Evolutionary conservation across 1,140 invertebrate species (phyloP), one percentile per base, ranked within the genome.

Genomic region (Pentalonia nigronervosa): DNA sequence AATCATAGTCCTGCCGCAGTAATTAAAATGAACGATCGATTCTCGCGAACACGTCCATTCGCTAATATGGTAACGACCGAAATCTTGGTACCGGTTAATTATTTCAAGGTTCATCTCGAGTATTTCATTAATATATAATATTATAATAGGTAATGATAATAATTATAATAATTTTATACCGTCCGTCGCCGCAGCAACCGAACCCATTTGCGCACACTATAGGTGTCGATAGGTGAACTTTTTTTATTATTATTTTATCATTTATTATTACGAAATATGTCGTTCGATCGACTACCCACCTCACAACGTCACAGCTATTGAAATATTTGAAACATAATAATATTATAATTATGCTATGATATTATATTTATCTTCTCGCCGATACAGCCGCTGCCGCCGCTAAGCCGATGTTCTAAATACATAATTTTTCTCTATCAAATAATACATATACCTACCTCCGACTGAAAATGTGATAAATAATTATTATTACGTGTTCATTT

Each of bases 51-150:
- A 23, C 84, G 84, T 23, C 34, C 81, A 21, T n/a, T 17, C 41
- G 45, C 84, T 86, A 47, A 86, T 86, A 86, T 86, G 84, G 84
- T 86, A 86, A 86, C 81, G 36, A 25, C 81, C 81, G 36, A 84
- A 84, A 84, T 23, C 81, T 25, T 25, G 21, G 84, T 41, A 23
- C 20, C 45, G 45, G 84, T 86, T 86, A 86, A 86, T 86, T 86
- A 48, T 47, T 86, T 47, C 84, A 86, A 86, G 84, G 84, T 45
- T 25, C 1, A 84, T 3, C 30, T 3, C 30, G 84, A 45, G 17
- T 25, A 20, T 86, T 86, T 30, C n/a, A 45, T 2, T 86, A 47
- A n/a, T 30, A 17, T 48, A 86, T 81, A 34, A 81, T 36, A 41
- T 41, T 23, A 84, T 36, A 84, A 81, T 36, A 21, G 48, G 17